Percentiles rank a stretch among this genome's conserved stretches.
Conservation (phyloP, 2,113 vertebrate species). For the Perca fluviatilis region DNA sequence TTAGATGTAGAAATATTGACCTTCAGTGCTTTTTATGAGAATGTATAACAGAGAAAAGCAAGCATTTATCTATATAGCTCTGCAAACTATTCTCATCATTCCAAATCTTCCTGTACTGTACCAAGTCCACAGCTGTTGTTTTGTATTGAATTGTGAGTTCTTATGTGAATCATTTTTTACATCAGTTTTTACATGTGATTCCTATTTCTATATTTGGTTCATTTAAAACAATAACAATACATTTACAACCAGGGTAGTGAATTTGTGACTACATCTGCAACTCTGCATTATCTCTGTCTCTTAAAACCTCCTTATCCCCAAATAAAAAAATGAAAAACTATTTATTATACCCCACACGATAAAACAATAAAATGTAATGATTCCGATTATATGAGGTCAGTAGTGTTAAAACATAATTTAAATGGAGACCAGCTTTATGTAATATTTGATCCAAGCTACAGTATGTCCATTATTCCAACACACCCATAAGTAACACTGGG, state of each 20-base stretch:
- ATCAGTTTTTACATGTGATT: not conserved
- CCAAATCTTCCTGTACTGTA: conserved; percentile 42
- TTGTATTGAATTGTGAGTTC: conserved; percentile 3
- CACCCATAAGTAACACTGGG: not conserved
- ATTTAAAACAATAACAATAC: not conserved
- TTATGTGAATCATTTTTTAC: not conserved
- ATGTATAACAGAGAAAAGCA: conserved; percentile 84
- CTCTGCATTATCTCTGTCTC: not conserved
- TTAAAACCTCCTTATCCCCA: not conserved
- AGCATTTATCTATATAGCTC: conserved; percentile 84
- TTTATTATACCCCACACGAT: not conserved
- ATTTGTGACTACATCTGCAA: not conserved
- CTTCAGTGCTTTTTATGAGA: conserved; percentile 86
- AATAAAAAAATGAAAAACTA: conserved; percentile 4
- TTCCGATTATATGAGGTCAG: not conserved
- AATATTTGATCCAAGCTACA: not conserved
- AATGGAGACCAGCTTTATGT: not conserved
- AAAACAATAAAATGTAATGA: not conserved
- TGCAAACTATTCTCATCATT: conserved; percentile 79
- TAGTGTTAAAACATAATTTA: not conserved
- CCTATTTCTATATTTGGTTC: not conserved
- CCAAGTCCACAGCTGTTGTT: conserved; percentile 6
- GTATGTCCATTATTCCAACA: not conserved
- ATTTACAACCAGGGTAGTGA: not conserved
- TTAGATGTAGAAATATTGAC: conserved; percentile 88